phyloP scores from a whole-genome alignment of 2,797 vertebrate genomes.

The Phrynocephalus vlangalii region DNA sequence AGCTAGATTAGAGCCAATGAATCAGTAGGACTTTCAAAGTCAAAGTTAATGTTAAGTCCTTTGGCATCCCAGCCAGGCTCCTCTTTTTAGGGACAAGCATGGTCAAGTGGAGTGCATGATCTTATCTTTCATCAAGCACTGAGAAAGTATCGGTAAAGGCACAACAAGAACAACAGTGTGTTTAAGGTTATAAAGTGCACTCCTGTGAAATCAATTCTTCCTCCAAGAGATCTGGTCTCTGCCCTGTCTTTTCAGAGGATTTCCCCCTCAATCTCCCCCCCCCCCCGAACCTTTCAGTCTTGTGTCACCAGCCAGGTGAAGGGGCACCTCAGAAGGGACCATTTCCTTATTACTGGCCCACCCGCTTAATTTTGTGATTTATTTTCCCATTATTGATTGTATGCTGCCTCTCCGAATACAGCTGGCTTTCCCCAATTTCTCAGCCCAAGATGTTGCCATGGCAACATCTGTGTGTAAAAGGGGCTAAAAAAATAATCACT shows the following conservation, averaged over 20 bases:
- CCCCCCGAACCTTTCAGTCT: neutral
- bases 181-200: neutral
- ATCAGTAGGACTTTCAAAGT: no score
- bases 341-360: slow-evolving; percentile 30
- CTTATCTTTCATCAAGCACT: neutral
- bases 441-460: slow-evolving; percentile 43
- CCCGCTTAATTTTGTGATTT: slow-evolving; percentile 48
- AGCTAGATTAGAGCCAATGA: neutral
- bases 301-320: neutral
- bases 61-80: neutral
- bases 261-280: neutral
- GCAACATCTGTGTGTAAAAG: slow-evolving; percentile 30
- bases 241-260: neutral
- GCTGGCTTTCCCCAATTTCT: slow-evolving; percentile 48
- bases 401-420: slow-evolving; percentile 20
- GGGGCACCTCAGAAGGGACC: neutral
- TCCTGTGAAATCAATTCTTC: slow-evolving; percentile 10
- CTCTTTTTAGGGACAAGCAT: neutral
- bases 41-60: no score
- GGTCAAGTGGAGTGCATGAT: no score
- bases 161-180: neutral
- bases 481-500: slow-evolving; percentile 6
- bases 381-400: slow-evolving; percentile 45
- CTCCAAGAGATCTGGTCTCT: neutral
- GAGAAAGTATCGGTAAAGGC: neutral